Base-by-base conservation (phyloP, 2,113 vertebrate genomes). In the Morone saxatilis region DNA sequence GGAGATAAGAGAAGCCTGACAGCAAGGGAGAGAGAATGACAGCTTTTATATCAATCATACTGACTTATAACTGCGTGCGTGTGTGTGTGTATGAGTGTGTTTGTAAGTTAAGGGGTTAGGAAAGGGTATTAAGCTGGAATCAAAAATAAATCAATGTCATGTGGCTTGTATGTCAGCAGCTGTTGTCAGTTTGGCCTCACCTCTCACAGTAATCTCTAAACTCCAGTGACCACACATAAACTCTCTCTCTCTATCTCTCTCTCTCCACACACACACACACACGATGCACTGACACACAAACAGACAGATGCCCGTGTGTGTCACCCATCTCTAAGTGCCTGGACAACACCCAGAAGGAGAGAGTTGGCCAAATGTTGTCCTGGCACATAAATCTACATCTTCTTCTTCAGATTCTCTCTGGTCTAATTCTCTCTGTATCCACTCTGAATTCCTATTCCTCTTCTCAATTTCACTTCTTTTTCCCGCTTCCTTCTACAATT, bases 21-120 rank as follows among this genome's bases (percentile, higher is more conserved):
- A 93, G 91, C 65, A 50, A 51, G 86, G 78, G 80, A 82, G 84
- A 88, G 87, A 81, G 87, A 83, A 73, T 92, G 91, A 93, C 93
- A 92, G 89, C 87, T 86, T 94, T 94, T 90, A 91, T 93, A 93
- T 94, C 93, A 93, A 91, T 93, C 94, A 93, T 84, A 76, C 76
- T 90, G 92, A 92, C 90, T 90, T 90, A 90, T 86, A 83, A 91
- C 86, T 73, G n/a, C 50, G 51, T 48, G 50, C 22, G 72, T 38
- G 74, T 68, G 61, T 48, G 40, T 19, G 36, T 38, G 71, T 70
- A 86, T 65, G 74, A 83, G 66, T 59, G 67, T 43, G 76, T 63
- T 62, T 68, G 78, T 81, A 70, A 61, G 53, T 87, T 84, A 86
- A 78, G 72, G 80, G 85, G 88, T 89, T 85, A 83, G 85, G 89